Percentiles rank a stretch among this genome's conserved stretches.
These are phyloP conservation scores for Netelia melanura DNA, from an alignment of 2,888 invertebrate genomes.

Conservation along the genomic window DNA sequence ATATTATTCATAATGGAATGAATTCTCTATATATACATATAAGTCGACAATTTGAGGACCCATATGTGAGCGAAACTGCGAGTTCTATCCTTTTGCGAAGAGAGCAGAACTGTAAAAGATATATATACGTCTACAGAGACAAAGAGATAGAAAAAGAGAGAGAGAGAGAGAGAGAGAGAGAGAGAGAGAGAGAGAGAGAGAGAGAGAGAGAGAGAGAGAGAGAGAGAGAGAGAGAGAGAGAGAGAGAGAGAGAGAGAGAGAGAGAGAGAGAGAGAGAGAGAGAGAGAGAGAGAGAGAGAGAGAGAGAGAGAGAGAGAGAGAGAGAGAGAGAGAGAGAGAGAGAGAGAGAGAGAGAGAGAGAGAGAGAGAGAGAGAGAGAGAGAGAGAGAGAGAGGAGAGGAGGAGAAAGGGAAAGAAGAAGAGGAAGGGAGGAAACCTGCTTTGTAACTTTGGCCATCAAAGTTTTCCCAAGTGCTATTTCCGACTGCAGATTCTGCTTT, in stretches of 20 bases:
- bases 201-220: constrained; percentile 10
- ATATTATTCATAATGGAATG: constrained; percentile 35
- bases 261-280: background rate
- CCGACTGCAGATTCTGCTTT: constrained; percentile 65
- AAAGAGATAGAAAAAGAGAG: background rate
- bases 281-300: background rate
- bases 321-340: background rate
- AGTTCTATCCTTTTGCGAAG: constrained; percentile 33
- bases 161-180: constrained; percentile 14
- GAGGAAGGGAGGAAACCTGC: constrained; percentile 25
- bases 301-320: background rate
- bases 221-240: constrained; percentile 14
- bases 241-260: constrained; percentile 14
- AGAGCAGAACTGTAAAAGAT: background rate
- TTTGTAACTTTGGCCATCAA: constrained; percentile 67
- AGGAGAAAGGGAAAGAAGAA: background rate
- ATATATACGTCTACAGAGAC: background rate
- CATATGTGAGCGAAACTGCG: constrained; percentile 18
- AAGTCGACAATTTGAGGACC: background rate
- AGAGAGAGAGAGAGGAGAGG: constrained; percentile 19
- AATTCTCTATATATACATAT: background rate
- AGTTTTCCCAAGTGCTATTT: constrained; percentile 68
- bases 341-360: background rate
- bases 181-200: constrained; percentile 12
- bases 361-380: background rate